Conservation (phyloP, 2,888 invertebrate species). For the Standfussiana lucernea region DNA sequence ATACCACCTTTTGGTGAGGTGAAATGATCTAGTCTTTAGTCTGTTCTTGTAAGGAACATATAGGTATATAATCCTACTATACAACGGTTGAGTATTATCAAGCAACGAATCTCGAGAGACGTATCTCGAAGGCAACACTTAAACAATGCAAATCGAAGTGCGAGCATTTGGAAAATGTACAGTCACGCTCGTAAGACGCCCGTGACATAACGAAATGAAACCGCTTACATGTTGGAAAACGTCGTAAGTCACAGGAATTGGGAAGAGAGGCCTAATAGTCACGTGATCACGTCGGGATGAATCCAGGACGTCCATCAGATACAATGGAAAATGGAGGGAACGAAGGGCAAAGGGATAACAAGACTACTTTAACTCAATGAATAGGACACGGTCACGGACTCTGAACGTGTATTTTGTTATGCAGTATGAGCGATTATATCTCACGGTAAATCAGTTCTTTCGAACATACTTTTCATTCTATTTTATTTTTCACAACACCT, state of each 20-base stretch:
- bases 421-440: neutral
- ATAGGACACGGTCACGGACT: conserved; percentile 26
- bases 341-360: conserved; percentile 44
- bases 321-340: conserved; percentile 30
- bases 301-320: conserved; percentile 36
- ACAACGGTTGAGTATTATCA: conserved; percentile 2
- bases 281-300: conserved; percentile 28
- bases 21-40: neutral
- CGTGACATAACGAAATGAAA: conserved; percentile 32
- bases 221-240: conserved; percentile 23
- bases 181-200: conserved; percentile 26
- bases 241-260: conserved; percentile 13
- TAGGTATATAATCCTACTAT: neutral
- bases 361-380: conserved; percentile 39
- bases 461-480: too few relatives aligned
- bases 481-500: too few relatives aligned
- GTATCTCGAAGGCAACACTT: conserved; percentile 10
- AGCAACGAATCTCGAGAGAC: conserved; percentile 1
- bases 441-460: neutral
- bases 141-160: conserved; percentile 35
- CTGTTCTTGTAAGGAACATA: neutral
- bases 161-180: conserved; percentile 20
- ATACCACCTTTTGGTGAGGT: neutral
- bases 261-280: conserved; percentile 31
- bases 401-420: conserved; percentile 15